phyloP scores from a whole-genome alignment of 2,797 vertebrate genomes.

The Champsocephalus gunnari region DNA sequence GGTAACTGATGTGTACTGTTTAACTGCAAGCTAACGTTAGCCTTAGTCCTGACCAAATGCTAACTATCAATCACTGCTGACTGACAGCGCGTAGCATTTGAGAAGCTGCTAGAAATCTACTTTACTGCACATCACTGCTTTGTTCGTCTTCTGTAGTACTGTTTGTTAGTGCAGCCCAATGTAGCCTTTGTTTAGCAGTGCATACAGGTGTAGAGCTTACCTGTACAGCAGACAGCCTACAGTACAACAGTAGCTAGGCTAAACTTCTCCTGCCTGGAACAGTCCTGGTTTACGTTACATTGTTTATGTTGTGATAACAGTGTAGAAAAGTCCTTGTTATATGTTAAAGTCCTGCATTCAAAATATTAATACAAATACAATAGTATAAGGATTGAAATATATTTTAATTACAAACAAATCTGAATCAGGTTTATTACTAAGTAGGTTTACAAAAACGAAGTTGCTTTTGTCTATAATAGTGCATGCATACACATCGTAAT shows the following conservation, averaged over 20 bases:
- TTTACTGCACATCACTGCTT: constrained; percentile 12
- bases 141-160: constrained; percentile 19
- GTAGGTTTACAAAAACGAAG: too few relatives aligned
- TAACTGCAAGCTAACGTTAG: constrained; percentile 20
- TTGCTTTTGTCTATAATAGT: too few relatives aligned
- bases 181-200: constrained; percentile 18
- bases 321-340: neutral
- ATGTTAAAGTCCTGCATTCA: neutral
- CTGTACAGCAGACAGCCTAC: neutral
- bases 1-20: neutral
- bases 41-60: neutral
- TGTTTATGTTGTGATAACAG: neutral
- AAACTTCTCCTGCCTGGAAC: neutral
- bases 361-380: neutral
- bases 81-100: neutral
- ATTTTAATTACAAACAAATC: too few relatives aligned
- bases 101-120: constrained; percentile 58
- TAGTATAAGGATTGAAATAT: neutral
- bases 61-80: constrained; percentile 24
- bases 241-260: neutral
- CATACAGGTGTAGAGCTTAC: neutral
- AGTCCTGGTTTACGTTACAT: neutral
- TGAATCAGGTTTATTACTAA: too few relatives aligned
- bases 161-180: constrained; percentile 11
- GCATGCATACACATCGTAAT: too few relatives aligned